Evolutionary conservation across 64 coral and sea anemone genomes (phyloP).

Genomic region (Pachyseris speciosa): DNA sequence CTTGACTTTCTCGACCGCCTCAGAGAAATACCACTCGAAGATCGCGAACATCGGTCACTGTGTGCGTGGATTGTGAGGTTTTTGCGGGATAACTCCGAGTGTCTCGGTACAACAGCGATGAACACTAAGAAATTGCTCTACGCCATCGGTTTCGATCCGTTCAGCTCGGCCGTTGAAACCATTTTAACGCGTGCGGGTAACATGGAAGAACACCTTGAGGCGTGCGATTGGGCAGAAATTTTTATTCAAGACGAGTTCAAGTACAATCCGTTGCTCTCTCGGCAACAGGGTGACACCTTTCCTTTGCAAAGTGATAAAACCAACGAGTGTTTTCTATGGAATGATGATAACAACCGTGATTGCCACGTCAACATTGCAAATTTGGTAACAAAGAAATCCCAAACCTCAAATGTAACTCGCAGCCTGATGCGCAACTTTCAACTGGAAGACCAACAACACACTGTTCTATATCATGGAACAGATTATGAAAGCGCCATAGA

Average conservation of each 20-base stretch:
- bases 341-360: not conserved
- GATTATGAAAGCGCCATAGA: constrained; percentile 67
- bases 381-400: not conserved
- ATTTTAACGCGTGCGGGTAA: not conserved
- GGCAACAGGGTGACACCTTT: not conserved
- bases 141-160: constrained; percentile 15
- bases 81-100: not conserved
- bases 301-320: not conserved
- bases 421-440: not conserved
- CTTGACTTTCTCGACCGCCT: constrained; percentile 13
- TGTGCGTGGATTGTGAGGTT: constrained; percentile 42
- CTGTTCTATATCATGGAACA: constrained; percentile 74
- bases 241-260: constrained; percentile 38
- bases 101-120: not conserved
- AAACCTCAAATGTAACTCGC: not conserved
- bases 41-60: not conserved
- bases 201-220: constrained; percentile 9
- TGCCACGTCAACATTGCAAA: not conserved
- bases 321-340: not conserved
- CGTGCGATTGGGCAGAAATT: constrained; percentile 1
- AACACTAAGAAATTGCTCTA: constrained; percentile 3
- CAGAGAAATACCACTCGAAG: not conserved
- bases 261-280: constrained; percentile 12
- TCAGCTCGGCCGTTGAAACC: constrained; percentile 13
- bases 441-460: not conserved